Base-by-base conservation (phyloP, 2,113 vertebrate species). In the Sitta europaea region DNA sequence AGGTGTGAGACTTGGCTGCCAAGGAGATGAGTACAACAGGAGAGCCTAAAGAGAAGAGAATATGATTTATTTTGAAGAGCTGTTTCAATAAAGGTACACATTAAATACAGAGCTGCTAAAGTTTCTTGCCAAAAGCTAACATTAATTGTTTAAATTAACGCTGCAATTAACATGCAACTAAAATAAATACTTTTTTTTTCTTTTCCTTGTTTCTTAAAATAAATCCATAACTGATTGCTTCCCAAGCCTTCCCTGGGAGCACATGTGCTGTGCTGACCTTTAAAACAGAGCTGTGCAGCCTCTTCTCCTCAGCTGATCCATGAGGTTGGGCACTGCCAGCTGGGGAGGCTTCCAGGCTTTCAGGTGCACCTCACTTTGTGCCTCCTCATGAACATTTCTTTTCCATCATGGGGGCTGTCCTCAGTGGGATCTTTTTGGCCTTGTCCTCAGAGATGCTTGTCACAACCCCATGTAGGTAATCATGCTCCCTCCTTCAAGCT, bases 121-220 rank as follows among this genome's bases (percentile, higher is more conserved):
- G 36, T 50, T 91, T 57, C 76, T 90, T 93, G 87, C 86, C 88
- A 81, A 92, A 95, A 96, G 83, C 91, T 75, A 96, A 54, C 50
- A 55, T 90, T 92, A 94, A 86, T 93, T 95, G 80, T 92, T 94
- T 88, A 86, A 96, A 95, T 91, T 94, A 94, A 92, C 63, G 61
- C 70, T 67, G 54, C 45, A 84, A 83, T 94, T 91, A 85, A 23
- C 68, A 71, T 2, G 4, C 63, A 84, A 74, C 40, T 70, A 50
- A 92, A 85, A 85, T 15, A 71, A 93, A 75, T 38, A 15, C 63
- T 83, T 83, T 33, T 54, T 59, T 70, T 50, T 48, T 24, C 28
- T 76, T 83, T 75, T 65, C 33, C 27, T 50, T 28, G 5, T 57
- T 89, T 89, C 50, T 82, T 61, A 29, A 61, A 82, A 83, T 63